Evolutionary conservation across 2,888 invertebrate genomes (phyloP), one percentile per base, ranked within the genome.

Genomic region (Tipula vernalis): DNA sequence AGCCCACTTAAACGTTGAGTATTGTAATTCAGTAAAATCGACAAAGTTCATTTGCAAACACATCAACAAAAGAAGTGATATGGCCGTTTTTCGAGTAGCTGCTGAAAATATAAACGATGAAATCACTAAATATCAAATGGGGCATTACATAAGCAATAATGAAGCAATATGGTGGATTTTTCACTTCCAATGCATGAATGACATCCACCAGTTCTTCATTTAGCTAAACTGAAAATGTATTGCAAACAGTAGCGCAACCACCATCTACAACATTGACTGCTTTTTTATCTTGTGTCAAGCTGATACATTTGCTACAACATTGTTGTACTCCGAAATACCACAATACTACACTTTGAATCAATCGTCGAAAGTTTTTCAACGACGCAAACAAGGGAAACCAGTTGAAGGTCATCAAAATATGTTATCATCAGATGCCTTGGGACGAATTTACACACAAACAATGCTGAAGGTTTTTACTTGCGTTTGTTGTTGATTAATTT

Each of bases 21-120:
- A n/a, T n/a, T n/a, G n/a, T n/a, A n/a, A n/a, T n/a, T n/a, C n/a
- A n/a, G n/a, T n/a, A n/a, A n/a, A n/a, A n/a, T n/a, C n/a, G n/a
- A n/a, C n/a, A n/a, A n/a, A n/a, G n/a, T n/a, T n/a, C n/a, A n/a
- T n/a, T n/a, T n/a, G n/a, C n/a, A n/a, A n/a, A n/a, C n/a, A n/a
- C n/a, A n/a, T n/a, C n/a, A 91, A 89, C 86, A 91, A 91, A 90
- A 90, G 91, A 47, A 89, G 89, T 87, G 90, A 91, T 87, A 89
- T 89, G 89, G 90, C 90, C 87, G 89, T 89, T 86, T 89, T 90
- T 88, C 89, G 89, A 88, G 87, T 89, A 84, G 88, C 87, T 87
- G 87, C 87, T 86, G 88, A 87, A 87, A 89, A 89, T 89, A 12
- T 86, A 85, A 87, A 85, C 47, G 87, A 87, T 86, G 87, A 87